A percentile compares a stretch with the other conserved stretches of the same genome.
Evolutionary conservation across 2,113 vertebrate species (phyloP).

Genomic region (Hepsetus odoe): DNA sequence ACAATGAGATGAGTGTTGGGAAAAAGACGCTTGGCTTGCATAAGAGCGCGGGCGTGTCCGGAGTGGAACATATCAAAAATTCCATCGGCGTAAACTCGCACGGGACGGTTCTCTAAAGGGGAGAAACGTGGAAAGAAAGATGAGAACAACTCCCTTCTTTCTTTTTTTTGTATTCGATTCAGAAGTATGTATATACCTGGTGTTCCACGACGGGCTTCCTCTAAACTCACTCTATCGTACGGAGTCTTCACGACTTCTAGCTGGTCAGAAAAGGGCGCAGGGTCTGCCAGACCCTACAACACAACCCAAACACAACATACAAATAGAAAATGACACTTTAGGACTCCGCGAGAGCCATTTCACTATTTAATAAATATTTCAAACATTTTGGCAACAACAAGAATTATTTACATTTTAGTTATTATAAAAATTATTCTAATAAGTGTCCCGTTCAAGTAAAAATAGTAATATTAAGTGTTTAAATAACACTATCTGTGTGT

Average conservation of each 20-base stretch:
- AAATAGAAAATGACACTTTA: neutral
- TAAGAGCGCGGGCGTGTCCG: constrained; percentile 94
- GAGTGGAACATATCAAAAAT: constrained; percentile 99
- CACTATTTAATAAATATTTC: too few relatives aligned
- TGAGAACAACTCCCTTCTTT: neutral
- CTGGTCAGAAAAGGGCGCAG: constrained; percentile 92
- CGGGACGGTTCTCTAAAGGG: constrained; percentile 83
- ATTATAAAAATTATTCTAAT: too few relatives aligned
- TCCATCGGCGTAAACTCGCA: constrained; percentile 96
- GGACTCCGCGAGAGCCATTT: too few relatives aligned
- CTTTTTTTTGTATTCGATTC: too few relatives aligned
- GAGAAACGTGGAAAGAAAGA: constrained; percentile 16
- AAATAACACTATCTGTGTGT: too few relatives aligned
- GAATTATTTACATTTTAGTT: too few relatives aligned
- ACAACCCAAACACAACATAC: constrained; percentile 16
- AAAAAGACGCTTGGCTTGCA: constrained; percentile 98
- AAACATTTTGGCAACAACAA: too few relatives aligned
- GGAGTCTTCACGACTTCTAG: constrained; percentile 73
- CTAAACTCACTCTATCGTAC: constrained; percentile 87
- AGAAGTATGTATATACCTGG: constrained; percentile 74
- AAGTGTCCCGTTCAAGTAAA: too few relatives aligned
- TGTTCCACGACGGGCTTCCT: constrained; percentile 88
- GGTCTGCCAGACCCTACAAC: constrained; percentile 83
- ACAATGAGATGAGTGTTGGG: constrained; percentile 98
- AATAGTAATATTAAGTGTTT: too few relatives aligned